A percentile compares a stretch with the other conserved stretches of the same genome.
These are phyloP conservation scores for Brenthis hecate DNA, from an alignment of 2,888 invertebrate genomes.

Conservation along the genomic window DNA sequence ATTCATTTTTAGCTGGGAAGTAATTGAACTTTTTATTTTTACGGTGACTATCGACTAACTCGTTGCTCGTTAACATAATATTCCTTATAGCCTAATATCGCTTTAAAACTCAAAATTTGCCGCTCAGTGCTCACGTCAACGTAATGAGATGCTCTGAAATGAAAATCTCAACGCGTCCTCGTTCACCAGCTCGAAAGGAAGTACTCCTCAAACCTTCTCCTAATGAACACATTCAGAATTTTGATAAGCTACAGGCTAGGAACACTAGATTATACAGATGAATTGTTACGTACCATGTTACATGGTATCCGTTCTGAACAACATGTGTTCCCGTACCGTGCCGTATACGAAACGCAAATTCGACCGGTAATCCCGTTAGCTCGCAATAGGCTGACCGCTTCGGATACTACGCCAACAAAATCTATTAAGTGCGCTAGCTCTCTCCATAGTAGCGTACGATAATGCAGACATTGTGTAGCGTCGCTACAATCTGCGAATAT, in stretches of 20 bases:
- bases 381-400: constrained; percentile 70
- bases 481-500: constrained; percentile 60
- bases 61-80: constrained; percentile 22
- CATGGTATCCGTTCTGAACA: constrained; percentile 42
- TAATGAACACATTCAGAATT: constrained; percentile 54
- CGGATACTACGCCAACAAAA: constrained; percentile 70
- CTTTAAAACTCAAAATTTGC: constrained; percentile 29
- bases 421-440: constrained; percentile 79
- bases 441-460: constrained; percentile 67
- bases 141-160: constrained; percentile 35
- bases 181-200: constrained; percentile 12
- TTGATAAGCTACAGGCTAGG: constrained; percentile 18
- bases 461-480: constrained; percentile 69
- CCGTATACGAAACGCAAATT: constrained; percentile 66
- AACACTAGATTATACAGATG: constrained; percentile 30
- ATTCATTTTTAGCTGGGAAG: constrained; percentile 27
- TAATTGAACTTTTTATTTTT: constrained; percentile 29
- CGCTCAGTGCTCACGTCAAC: constrained; percentile 31
- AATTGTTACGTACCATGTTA: constrained; percentile 33
- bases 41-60: constrained; percentile 18
- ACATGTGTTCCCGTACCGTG: constrained; percentile 57
- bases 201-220: constrained; percentile 5
- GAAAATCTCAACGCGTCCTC: constrained; percentile 30
- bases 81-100: constrained; percentile 8
- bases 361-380: constrained; percentile 75